Conservation (phyloP, 2,797 vertebrate genomes). For the Coccyzus lansbergi region DNA sequence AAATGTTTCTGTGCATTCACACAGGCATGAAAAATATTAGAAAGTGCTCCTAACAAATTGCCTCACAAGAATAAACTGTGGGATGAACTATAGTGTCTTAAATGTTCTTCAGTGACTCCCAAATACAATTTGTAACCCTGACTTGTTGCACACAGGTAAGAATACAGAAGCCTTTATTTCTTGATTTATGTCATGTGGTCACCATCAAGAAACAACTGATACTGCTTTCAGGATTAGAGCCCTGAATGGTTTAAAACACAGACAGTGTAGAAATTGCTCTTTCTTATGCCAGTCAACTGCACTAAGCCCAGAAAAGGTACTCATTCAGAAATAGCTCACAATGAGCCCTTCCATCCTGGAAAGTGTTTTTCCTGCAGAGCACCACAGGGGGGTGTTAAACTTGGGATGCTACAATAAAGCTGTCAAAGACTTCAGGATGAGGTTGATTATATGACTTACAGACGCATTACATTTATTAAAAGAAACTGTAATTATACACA, state of each 20-base stretch:
- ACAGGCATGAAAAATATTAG: slow-evolving; percentile 34
- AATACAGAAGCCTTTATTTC: background rate
- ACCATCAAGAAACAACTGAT: background rate
- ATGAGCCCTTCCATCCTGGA: background rate
- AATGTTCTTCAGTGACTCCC: slow-evolving; percentile 24
- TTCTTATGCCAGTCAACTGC: background rate
- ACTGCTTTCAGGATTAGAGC: background rate
- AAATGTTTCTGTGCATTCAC: slow-evolving; percentile 36
- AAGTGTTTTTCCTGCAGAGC: background rate
- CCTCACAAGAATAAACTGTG: slow-evolving; percentile 16
- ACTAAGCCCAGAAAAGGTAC: too few species aligned
- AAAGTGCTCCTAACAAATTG: background rate
- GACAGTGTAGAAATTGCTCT: background rate
- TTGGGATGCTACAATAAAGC: background rate
- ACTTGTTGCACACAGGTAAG: background rate
- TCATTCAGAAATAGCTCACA: too few species aligned
- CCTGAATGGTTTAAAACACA: background rate
- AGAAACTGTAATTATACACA: background rate
- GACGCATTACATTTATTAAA: background rate
- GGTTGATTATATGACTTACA: background rate
- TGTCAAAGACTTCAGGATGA: background rate
- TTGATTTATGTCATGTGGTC: background rate
- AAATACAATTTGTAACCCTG: slow-evolving; percentile 31
- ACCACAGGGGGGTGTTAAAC: background rate
- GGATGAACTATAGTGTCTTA: slow-evolving; percentile 7